Evolutionary conservation across 2,113 vertebrate genomes (phyloP).

Genomic region (Struthio camelus): DNA sequence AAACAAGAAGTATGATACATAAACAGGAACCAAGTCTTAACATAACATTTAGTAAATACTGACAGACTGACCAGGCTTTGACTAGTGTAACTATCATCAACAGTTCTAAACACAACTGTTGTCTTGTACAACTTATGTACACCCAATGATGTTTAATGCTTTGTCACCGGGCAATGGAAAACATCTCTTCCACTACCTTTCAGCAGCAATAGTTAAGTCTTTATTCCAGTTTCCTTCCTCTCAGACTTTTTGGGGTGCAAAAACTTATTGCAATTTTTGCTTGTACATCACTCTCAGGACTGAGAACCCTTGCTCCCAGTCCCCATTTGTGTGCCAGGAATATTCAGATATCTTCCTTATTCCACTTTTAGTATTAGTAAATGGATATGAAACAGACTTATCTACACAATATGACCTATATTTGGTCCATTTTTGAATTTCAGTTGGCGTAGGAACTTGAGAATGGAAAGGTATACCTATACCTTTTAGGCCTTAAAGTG

Average conservation of each 20-base stretch:
- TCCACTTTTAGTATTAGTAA: not conserved
- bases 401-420: not conserved
- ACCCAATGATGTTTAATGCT: not conserved
- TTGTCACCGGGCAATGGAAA: not conserved
- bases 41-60: not conserved
- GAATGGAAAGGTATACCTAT: not conserved
- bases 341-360: not conserved
- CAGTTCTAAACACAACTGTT: not conserved
- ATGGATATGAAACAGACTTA: not conserved
- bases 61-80: too few species aligned
- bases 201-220: not conserved
- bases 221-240: not conserved
- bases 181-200: not conserved
- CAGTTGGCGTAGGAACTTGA: not conserved
- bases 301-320: not conserved
- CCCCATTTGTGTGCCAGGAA: not conserved
- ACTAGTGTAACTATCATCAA: not conserved
- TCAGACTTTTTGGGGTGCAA: not conserved
- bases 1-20: constrained; percentile 40
- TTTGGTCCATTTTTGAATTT: not conserved
- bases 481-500: not conserved
- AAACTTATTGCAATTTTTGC: not conserved
- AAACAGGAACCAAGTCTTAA: constrained; percentile 53
- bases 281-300: not conserved
- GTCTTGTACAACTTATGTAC: not conserved